A percentile compares a stretch with the other conserved stretches of the same genome.
phyloP scores from a whole-genome alignment of 1,140 invertebrate genomes.

The Zaprionus nigranus region DNA sequence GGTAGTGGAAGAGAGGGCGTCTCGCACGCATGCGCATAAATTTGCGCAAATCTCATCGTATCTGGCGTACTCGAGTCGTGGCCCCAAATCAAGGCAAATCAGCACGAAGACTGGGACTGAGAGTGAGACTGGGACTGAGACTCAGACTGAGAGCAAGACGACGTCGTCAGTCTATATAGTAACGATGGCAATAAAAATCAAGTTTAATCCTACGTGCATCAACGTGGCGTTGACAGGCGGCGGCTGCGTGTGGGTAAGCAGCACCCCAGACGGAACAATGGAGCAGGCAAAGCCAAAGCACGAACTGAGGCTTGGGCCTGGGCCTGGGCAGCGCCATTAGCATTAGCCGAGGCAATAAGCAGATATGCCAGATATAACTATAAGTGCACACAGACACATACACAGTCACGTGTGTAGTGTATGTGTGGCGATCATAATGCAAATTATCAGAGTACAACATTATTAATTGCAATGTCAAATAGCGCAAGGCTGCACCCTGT shows the following conservation, averaged over 20 bases:
- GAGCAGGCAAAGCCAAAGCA: slow-evolving; percentile 46
- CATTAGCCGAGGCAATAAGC: slow-evolving; percentile 43
- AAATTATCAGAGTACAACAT: slow-evolving; percentile 58
- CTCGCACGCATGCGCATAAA: slow-evolving; percentile 68
- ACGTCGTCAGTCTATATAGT: slow-evolving; percentile 70
- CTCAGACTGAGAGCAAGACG: slow-evolving; percentile 10
- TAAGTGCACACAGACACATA: neutral
- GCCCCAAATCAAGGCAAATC: slow-evolving; percentile 71
- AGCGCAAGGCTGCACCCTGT: slow-evolving; percentile 60
- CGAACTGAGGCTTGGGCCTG: neutral
- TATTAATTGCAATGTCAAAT: slow-evolving; percentile 81
- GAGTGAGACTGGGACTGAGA: slow-evolving; percentile 3
- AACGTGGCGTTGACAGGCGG: slow-evolving; percentile 71
- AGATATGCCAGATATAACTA: slow-evolving; percentile 27
- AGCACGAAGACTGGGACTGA: slow-evolving; percentile 27
- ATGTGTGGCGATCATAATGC: slow-evolving; percentile 12
- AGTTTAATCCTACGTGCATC: slow-evolving; percentile 81
- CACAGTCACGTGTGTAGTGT: slow-evolving; percentile 40
- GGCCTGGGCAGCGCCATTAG: slow-evolving; percentile 34
- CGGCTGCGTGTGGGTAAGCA: slow-evolving; percentile 55
- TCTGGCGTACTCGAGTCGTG: slow-evolving; percentile 64
- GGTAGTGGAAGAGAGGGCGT: neutral
- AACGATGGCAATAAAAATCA: slow-evolving; percentile 82
- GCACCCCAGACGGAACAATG: slow-evolving; percentile 56
- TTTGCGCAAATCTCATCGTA: slow-evolving; percentile 47